phyloP scores from a whole-genome alignment of 2,797 vertebrate genomes.

The Siniperca undulata region DNA sequence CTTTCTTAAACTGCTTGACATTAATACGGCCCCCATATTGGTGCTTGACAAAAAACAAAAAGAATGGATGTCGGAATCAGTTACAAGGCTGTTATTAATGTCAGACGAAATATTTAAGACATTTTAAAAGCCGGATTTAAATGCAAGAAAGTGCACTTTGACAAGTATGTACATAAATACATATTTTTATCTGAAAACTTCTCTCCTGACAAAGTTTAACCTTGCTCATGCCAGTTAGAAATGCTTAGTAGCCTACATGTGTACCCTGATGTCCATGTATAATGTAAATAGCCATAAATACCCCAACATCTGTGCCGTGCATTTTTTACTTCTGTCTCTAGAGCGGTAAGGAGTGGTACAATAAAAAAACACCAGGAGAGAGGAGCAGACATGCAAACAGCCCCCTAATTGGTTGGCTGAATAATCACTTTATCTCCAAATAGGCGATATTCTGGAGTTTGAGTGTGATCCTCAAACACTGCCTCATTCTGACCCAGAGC shows the following conservation, averaged over 20 bases:
- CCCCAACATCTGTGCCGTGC: slow-evolving; percentile 26
- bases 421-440: slow-evolving; percentile 80
- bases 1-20: slow-evolving; percentile 18
- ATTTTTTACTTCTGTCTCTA: slow-evolving; percentile 53
- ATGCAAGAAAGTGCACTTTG: slow-evolving; percentile 31
- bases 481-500: slow-evolving; percentile 71
- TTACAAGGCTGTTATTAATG: slow-evolving; percentile 37
- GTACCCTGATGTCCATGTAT: slow-evolving; percentile 14
- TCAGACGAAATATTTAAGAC: slow-evolving; percentile 35
- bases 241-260: neutral
- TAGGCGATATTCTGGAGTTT: slow-evolving; percentile 58
- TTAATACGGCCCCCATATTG: neutral
- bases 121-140: slow-evolving; percentile 34
- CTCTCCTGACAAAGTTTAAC: slow-evolving; percentile 1
- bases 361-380: slow-evolving; percentile 66
- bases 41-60: slow-evolving; percentile 25
- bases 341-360: slow-evolving; percentile 39
- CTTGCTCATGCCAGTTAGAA: slow-evolving; percentile 18
- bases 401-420: slow-evolving; percentile 80
- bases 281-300: slow-evolving; percentile 44
- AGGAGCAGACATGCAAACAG: slow-evolving; percentile 66
- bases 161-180: slow-evolving; percentile 17
- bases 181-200: neutral
- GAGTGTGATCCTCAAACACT: slow-evolving; percentile 74
- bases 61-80: slow-evolving; percentile 28